phyloP scores from a whole-genome alignment of 2,888 invertebrate genomes.

The Leptinotarsa tumamoca region DNA sequence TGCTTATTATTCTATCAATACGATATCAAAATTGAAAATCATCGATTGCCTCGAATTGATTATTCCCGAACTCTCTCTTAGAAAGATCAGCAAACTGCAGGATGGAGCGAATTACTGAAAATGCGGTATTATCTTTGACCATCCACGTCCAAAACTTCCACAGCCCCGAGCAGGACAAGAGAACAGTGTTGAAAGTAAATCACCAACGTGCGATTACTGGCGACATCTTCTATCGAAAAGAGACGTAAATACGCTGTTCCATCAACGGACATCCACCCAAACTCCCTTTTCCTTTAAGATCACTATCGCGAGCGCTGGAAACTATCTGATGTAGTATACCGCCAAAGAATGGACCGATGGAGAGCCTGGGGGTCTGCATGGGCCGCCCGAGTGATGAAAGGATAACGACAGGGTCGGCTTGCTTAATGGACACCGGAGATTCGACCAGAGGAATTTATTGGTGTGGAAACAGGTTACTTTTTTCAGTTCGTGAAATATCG shows the following conservation, averaged over 20 bases:
- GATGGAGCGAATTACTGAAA: not conserved
- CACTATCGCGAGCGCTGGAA: not conserved
- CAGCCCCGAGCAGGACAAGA: slow-evolving; percentile 30
- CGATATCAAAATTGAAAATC: too few relatives aligned
- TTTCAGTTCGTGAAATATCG: slow-evolving; percentile 32
- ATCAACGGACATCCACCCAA: slow-evolving; percentile 2
- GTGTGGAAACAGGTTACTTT: slow-evolving; percentile 34
- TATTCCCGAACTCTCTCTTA: too few relatives aligned
- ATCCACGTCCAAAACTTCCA: slow-evolving; percentile 35
- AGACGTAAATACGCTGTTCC: not conserved
- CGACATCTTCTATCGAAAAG: slow-evolving; percentile 21
- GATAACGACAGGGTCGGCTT: slow-evolving; percentile 41
- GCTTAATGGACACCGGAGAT: slow-evolving; percentile 36
- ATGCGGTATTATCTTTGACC: slow-evolving; percentile 18
- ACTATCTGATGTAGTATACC: slow-evolving; percentile 10
- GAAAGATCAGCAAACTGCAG: not conserved
- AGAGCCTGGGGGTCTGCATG: slow-evolving; percentile 29
- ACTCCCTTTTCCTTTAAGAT: not conserved
- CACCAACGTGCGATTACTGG: slow-evolving; percentile 42
- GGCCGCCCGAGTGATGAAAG: slow-evolving; percentile 37
- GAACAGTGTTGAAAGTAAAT: slow-evolving; percentile 47
- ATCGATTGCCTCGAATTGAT: too few relatives aligned
- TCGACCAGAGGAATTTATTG: slow-evolving; percentile 32
- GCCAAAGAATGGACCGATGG: slow-evolving; percentile 9
- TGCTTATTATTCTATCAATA: too few relatives aligned